Evolutionary conservation across 2,113 vertebrate genomes (phyloP).

Genomic region (Psephotus haematonotus): DNA sequence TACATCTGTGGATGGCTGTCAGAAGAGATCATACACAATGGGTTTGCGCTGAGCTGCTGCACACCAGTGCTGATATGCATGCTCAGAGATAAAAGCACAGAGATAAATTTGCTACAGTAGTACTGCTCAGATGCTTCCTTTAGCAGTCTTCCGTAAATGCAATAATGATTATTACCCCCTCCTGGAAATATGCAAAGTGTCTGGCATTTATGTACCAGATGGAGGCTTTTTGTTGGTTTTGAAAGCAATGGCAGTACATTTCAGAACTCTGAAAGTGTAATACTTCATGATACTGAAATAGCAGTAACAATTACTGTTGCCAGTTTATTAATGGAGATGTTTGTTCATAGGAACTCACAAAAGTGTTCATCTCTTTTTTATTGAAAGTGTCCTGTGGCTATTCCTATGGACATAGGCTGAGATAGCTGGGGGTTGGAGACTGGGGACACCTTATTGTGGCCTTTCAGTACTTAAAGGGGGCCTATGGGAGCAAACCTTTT

Average conservation of each 20-base stretch:
- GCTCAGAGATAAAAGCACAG: neutral
- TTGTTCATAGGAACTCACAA: neutral
- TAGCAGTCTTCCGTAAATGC: neutral
- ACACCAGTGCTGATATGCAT: neutral
- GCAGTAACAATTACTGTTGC: neutral
- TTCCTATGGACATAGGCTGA: neutral
- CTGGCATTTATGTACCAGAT: neutral
- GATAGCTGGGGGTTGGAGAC: neutral
- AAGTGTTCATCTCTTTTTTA: rapidly evolving
- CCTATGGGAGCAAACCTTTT: neutral
- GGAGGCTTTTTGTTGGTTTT: neutral
- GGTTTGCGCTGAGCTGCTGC: neutral
- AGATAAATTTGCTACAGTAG: neutral
- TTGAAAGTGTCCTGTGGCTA: neutral
- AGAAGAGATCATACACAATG: neutral
- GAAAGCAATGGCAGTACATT: neutral
- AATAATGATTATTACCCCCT: neutral
- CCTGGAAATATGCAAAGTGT: neutral
- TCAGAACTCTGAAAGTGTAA: neutral
- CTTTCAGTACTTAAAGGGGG: neutral
- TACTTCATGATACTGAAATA: neutral
- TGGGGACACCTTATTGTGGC: neutral
- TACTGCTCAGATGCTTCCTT: neutral
- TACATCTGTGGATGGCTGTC: neutral
- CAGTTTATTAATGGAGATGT: neutral